Base-by-base conservation (phyloP, 2,113 vertebrate species). In the Vulpes ferrilata region DNA sequence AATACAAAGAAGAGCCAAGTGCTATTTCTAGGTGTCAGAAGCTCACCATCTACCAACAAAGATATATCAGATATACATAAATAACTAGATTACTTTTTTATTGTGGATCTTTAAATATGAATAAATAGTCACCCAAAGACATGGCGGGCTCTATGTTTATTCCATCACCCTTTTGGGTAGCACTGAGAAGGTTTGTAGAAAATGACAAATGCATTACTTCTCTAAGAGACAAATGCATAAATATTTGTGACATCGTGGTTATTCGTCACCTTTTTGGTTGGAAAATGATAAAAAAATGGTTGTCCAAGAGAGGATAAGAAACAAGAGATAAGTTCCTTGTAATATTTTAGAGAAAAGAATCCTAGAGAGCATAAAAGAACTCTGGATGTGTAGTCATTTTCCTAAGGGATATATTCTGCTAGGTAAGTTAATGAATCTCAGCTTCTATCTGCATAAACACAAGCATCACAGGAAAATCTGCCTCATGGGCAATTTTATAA, bases 281-380 rank as follows among this genome's bases (percentile, higher is more conserved):
- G 19, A 87, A 90, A 95, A 90, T 90, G 5, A 59, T 30, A 16
- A 92, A 8, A 8, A 20, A 16, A 30, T 0, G 1, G 4, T 57
- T 82, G 11, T 30, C 59, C 67, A 9, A 11, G 35, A 95, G 3
- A 73, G 35, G 35, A 79, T 64, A 7, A 78, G 25, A 93, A 83
- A 74, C 13, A 76, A 57, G 19, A 62, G 3, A 38, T 5, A 80
- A 38, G 23, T 16, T 51, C 15, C 10, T 25, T 38, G 1, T 9
- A 95, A 51, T 7, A 57, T 73, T 87, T 92, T 55, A 55, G 16
- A 92, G 84, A 79, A 82, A 83, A 90, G 20, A 32, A 88, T 19
- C 13, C 1, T 48, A 20, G 0, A 51, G 74, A 86, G 7, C 5
- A n/a, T 4, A 86, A 38, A 38, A 57, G 30, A 88, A 82, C 27